Conservation (phyloP, 2,797 vertebrate genomes). For the Potorous gilbertii region DNA sequence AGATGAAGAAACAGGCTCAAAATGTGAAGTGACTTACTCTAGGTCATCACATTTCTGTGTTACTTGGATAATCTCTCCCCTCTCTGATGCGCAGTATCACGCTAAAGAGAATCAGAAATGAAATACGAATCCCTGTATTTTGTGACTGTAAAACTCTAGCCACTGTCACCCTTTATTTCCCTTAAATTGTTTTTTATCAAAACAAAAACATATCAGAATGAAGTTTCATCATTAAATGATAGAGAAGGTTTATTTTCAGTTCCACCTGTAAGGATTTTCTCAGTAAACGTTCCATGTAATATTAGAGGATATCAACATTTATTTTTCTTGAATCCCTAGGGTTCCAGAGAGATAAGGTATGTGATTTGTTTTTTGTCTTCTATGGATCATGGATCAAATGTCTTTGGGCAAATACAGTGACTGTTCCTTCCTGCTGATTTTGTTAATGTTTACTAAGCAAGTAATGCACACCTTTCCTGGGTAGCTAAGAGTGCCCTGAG, state of each 20-base stretch:
- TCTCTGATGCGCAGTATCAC: neutral
- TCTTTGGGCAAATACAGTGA: conserved; percentile 14
- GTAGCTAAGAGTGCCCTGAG: neutral
- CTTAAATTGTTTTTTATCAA: neutral
- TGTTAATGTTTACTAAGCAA: neutral
- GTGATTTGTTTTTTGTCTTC: neutral
- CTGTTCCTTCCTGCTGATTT: conserved; percentile 13
- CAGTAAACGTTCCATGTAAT: neutral
- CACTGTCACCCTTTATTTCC: neutral
- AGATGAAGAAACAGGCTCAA: neutral
- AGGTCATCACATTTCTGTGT: neutral
- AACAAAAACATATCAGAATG: conserved; percentile 10
- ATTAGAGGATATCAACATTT: neutral
- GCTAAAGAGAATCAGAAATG: neutral
- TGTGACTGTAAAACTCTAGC: neutral
- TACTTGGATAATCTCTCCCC: neutral
- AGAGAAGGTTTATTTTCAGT: neutral
- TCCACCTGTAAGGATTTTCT: neutral
- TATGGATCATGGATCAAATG: neutral
- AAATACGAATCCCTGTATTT: neutral
- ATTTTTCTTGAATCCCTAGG: neutral
- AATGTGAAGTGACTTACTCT: neutral
- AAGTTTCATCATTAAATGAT: neutral
- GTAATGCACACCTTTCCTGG: neutral
- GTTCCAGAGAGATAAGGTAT: neutral